Evolutionary conservation across 2,113 vertebrate genomes (phyloP).

Genomic region (Marcusenius ussheri): DNA sequence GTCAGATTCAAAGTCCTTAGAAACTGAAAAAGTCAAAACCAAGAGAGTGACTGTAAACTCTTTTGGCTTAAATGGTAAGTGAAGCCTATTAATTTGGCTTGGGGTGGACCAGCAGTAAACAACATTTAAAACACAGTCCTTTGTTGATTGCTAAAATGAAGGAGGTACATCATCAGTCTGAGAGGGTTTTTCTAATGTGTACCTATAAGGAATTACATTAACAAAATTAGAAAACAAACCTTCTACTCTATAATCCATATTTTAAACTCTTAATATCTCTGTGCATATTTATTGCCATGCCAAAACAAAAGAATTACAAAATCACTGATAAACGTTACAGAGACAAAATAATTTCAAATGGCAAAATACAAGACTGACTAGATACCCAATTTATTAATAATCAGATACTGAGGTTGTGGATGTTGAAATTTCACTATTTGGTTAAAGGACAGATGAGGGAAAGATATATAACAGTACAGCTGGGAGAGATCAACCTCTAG

Average conservation of each 20-base stretch:
- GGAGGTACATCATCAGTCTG: background rate
- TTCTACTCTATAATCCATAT: background rate
- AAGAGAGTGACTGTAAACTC: background rate
- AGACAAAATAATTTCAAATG: background rate
- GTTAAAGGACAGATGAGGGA: background rate
- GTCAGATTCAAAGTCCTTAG: background rate
- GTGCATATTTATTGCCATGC: background rate
- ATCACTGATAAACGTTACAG: background rate
- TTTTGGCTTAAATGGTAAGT: background rate
- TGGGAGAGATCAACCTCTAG: background rate
- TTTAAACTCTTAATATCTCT: background rate
- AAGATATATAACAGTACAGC: background rate
- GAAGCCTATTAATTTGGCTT: background rate
- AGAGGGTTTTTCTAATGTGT: background rate
- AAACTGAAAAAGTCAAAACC: background rate
- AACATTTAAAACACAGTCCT: background rate
- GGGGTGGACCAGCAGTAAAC: background rate
- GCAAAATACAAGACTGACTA: background rate
- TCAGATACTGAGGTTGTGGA: background rate
- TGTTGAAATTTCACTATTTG: background rate
- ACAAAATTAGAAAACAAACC: background rate
- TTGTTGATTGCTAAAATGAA: background rate
- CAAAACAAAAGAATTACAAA: background rate
- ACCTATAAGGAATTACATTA: background rate
- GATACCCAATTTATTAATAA: background rate